Percentiles rank a stretch among this genome's conserved stretches.
Evolutionary conservation across 2,888 invertebrate genomes (phyloP).

Genomic region (Tolmerus cingulatus): DNA sequence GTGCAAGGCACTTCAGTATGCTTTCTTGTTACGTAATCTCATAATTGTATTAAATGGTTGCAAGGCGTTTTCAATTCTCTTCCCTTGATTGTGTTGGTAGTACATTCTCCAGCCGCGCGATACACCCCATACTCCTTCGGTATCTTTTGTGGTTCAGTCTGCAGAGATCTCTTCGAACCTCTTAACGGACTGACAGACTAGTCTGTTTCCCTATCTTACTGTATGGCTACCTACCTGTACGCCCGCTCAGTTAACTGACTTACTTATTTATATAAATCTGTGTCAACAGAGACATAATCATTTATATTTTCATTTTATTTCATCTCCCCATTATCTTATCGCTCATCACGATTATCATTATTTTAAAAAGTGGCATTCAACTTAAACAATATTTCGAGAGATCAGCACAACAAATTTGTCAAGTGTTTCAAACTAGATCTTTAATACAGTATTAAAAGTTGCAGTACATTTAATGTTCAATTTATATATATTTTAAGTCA

Average conservation of each 20-base stretch:
- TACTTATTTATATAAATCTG: not conserved
- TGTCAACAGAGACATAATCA: not conserved
- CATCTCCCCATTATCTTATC: not conserved
- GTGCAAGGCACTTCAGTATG: conserved; percentile 1
- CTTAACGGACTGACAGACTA: not conserved
- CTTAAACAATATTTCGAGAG: not conserved
- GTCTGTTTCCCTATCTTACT: not conserved
- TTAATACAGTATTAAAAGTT: too few relatives aligned
- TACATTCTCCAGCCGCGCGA: not conserved
- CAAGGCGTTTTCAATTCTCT: not conserved
- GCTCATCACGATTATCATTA: not conserved
- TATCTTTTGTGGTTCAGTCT: not conserved
- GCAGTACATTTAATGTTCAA: not conserved
- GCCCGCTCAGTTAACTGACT: not conserved
- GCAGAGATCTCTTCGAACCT: not conserved
- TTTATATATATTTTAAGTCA: not conserved
- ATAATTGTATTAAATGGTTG: conserved; percentile 33
- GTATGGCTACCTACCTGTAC: not conserved
- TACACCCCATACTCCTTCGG: not conserved
- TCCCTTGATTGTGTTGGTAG: not conserved
- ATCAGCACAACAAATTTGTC: not conserved
- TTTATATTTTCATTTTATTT: not conserved
- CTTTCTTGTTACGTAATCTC: conserved; percentile 37
- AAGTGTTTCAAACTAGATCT: too few relatives aligned
- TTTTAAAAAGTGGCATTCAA: not conserved